Percentiles rank a stretch among this genome's conserved stretches.
Evolutionary conservation across 2,888 invertebrate genomes (phyloP).

Genomic region (Phalera bucephala): DNA sequence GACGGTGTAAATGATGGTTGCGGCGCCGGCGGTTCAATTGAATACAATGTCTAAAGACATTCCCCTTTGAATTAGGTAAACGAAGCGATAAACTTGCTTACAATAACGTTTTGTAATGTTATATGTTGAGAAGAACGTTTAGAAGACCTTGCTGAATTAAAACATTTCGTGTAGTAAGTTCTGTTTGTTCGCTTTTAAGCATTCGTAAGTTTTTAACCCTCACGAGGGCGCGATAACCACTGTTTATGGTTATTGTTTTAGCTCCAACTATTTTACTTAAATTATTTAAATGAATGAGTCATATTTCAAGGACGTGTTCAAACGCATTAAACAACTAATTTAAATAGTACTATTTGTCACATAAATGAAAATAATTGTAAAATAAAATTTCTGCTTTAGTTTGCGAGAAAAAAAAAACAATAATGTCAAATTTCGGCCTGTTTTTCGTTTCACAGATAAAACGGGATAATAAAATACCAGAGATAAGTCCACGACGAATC

Average conservation of each 20-base stretch:
- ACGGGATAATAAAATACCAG: constrained; percentile 19
- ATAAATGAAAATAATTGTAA: too few species aligned
- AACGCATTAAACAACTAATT: too few species aligned
- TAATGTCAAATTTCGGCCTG: background rate
- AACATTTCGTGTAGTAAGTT: too few species aligned
- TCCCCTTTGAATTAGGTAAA: constrained; percentile 22
- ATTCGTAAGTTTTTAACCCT: background rate
- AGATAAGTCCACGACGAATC: constrained; percentile 25
- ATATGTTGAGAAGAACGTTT: too few species aligned
- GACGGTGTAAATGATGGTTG: constrained; percentile 24
- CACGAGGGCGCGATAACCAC: constrained; percentile 22
- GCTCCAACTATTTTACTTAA: constrained; percentile 14
- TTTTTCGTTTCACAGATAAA: constrained; percentile 10
- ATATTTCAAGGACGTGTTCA: too few species aligned
- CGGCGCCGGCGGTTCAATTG: constrained; percentile 12
- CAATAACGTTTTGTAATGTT: constrained; percentile 12
- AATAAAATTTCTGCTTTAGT: too few species aligned
- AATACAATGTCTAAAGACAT: constrained; percentile 18
- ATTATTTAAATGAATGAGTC: constrained; percentile 19
- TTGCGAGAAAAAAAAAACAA: background rate
- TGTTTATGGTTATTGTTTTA: constrained; percentile 29
- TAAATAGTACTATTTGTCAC: too few species aligned
- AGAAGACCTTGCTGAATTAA: too few species aligned
- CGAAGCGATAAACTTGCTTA: constrained; percentile 17
- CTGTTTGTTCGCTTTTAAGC: constrained; percentile 6